Evolutionary conservation across 2,888 invertebrate species (phyloP).

Genomic region (Hylaea fasciaria): DNA sequence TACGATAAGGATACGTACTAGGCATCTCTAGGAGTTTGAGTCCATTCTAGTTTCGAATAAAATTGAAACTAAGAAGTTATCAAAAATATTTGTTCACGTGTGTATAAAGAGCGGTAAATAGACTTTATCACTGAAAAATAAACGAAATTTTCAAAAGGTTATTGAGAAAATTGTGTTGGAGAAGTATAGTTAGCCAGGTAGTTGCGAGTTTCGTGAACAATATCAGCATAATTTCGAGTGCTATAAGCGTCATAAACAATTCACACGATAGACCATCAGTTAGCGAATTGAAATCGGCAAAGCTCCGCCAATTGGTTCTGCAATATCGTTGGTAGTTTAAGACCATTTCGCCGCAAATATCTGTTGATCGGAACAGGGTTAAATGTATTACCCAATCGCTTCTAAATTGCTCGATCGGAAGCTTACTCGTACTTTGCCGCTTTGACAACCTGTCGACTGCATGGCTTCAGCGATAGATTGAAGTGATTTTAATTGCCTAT

Average conservation of each 20-base stretch:
- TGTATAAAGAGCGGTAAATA: too few species aligned
- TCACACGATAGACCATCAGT: constrained; percentile 34
- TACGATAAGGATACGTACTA: too few species aligned
- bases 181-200: too few species aligned
- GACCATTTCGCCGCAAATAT: constrained; percentile 42
- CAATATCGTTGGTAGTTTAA: constrained; percentile 40
- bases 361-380: constrained; percentile 45
- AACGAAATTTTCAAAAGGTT: too few species aligned
- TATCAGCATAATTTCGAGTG: background rate
- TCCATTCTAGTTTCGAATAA: too few species aligned
- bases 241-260: constrained; percentile 30
- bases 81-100: too few species aligned
- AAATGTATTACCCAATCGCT: constrained; percentile 41
- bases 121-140: too few species aligned
- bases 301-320: constrained; percentile 37
- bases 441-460: constrained; percentile 49
- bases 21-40: too few species aligned
- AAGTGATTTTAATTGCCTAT: constrained; percentile 40
- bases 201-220: background rate
- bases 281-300: constrained; percentile 42
- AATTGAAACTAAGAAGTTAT: too few species aligned
- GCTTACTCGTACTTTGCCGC: constrained; percentile 37
- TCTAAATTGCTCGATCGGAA: constrained; percentile 42
- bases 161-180: too few species aligned
- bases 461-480: constrained; percentile 36